Evolutionary conservation across 2,797 vertebrate species (phyloP), one percentile per base, ranked within the genome.

Genomic region (Platalea minor): DNA sequence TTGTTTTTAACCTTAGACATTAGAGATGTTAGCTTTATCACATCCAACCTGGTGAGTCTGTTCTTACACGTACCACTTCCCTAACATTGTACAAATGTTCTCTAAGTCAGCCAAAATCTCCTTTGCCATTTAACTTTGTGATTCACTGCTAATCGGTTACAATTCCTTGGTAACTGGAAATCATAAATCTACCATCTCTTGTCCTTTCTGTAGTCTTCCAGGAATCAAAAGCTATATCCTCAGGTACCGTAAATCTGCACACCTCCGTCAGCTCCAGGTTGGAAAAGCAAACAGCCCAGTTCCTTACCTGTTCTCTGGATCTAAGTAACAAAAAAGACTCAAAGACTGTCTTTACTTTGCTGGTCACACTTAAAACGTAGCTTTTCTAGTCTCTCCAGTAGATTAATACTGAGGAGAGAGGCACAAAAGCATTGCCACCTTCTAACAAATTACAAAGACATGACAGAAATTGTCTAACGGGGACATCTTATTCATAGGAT

Each of bases 121-220:
- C 48, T 53, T 70, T 57, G 37, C 23, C 25, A 5, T 24, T 68
- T 53, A 48, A 51, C 60, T 31, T 65, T 23, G 50, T 28, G 85
- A 84, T 37, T 60, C 88, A 73, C 78, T 60, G 57, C 74, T 87
- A 63, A 68, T 33, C 46, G 45, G 25, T 50, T 46, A 48, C 51
- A 80, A 26, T 61, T 74, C 64, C 75, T 85, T 85, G 72, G 39
- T 63, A 70, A 78, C 51, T 88, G 65, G 51, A 82, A 85, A 26
- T 45, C 31, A 5, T 53, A 88, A 67, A 92, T 87, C 76, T 67
- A 48, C 61, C 28, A 7, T 54, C 28, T 72, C 67, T 70, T 33
- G 23, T 59, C 53, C 57, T 53, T 53, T 61, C 43, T 65, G 51
- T 31, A 13, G 13, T 73, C 60, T 78, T 89, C 43, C 74, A 78